A percentile compares a stretch with the other conserved stretches of the same genome.
These are phyloP conservation scores for honey bee (Apis mellifera) DNA, from an alignment of 1,140 invertebrate genomes.

Conservation along the genomic window Amel_HAv3.1 CM009936.2:10510001-10510500, in stretches of 20 bases:
- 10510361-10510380: neutral
- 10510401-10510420: neutral
- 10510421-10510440: too few species aligned
- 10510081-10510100: neutral
- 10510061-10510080: too few species aligned
- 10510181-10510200: neutral
- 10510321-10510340: neutral
- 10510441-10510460: too few species aligned
- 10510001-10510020: conserved; percentile 12
- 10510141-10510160: neutral
- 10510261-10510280: too few species aligned
- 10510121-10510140: too few species aligned
- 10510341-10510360: neutral
- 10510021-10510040: neutral
- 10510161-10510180: neutral
- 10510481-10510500: too few species aligned
- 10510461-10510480: too few species aligned
- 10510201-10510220: neutral
- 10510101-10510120: neutral
- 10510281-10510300: too few species aligned
- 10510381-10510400: neutral
- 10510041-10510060: neutral
- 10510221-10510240: neutral
- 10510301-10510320: neutral
- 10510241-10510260: neutral